Conservation (phyloP, 2,797 vertebrate species). For the Meda fulgida region DNA sequence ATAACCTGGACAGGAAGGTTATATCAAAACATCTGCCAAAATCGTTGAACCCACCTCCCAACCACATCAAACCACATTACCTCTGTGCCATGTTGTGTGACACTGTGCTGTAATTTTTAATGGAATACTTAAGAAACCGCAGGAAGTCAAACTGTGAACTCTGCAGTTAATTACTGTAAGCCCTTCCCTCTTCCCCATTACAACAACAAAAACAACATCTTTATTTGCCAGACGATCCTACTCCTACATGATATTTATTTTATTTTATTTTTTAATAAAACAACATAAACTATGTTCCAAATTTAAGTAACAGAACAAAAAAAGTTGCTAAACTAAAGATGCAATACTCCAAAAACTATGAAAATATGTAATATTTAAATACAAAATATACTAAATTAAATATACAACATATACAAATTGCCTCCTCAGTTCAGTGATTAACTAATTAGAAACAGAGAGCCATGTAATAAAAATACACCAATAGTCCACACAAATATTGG, state of each 20-base stretch:
- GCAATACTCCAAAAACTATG: not conserved
- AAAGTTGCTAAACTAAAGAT: not conserved
- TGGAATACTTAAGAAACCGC: conserved; percentile 67
- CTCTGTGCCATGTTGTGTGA: conserved; percentile 61
- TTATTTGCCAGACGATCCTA: conserved; percentile 41
- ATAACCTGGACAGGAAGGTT: conserved; percentile 15
- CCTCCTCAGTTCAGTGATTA: not conserved
- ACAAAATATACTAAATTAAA: not conserved
- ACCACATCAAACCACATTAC: conserved; percentile 64
- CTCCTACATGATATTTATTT: not conserved
- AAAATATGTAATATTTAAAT: not conserved
- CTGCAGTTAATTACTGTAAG: conserved; percentile 68
- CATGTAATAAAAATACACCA: not conserved
- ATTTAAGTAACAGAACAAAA: not conserved
- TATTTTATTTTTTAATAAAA: not conserved
- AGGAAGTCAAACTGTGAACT: conserved; percentile 66
- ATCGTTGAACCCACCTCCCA: conserved; percentile 24
- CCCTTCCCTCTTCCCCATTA: conserved; percentile 31
- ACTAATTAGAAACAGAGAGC: not conserved
- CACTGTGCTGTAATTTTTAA: conserved; percentile 64
- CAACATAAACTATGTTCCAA: not conserved
- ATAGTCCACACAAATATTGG: not conserved
- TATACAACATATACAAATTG: not conserved
- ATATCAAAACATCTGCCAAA: conserved; percentile 16
- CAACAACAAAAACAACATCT: conserved; percentile 49